phyloP scores from a whole-genome alignment of 2,113 vertebrate genomes.

The Lepus americanus region DNA sequence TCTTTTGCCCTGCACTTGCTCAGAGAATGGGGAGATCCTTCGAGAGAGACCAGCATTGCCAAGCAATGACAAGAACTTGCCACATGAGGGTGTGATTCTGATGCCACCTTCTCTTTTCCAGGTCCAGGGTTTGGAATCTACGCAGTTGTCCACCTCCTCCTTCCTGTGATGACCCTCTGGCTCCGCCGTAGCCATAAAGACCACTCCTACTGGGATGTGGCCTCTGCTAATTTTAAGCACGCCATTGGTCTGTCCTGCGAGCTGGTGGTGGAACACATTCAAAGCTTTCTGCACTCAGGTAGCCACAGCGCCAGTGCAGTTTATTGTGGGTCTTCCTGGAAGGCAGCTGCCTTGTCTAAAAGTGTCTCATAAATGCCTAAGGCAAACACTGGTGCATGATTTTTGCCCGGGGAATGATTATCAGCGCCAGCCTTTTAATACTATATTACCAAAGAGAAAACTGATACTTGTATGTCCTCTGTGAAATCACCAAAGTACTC shows the following conservation, averaged over 20 bases:
- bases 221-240: constrained; percentile 98
- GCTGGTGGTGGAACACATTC: constrained; percentile 97
- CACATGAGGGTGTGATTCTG: not conserved
- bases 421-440: not conserved
- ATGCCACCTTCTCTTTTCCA: constrained; percentile 77
- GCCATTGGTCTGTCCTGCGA: constrained; percentile 98
- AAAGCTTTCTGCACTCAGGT: constrained; percentile 96
- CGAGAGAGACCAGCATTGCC: not conserved
- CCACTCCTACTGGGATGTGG: constrained; percentile 97
- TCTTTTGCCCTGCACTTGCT: not conserved
- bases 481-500: not conserved
- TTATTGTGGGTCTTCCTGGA: not conserved
- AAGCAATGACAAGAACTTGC: not conserved
- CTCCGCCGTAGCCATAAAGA: constrained; percentile 96
- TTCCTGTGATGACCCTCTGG: constrained; percentile 98
- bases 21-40: not conserved
- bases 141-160: constrained; percentile 96
- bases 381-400: not conserved
- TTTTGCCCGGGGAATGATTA: not conserved
- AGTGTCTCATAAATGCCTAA: not conserved
- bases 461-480: not conserved
- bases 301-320: not conserved
- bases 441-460: not conserved
- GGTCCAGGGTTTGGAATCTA: constrained; percentile 98
- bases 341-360: not conserved